Evolutionary conservation across 1,140 invertebrate species (phyloP).

Genomic region (Coptotermes formosanus): DNA sequence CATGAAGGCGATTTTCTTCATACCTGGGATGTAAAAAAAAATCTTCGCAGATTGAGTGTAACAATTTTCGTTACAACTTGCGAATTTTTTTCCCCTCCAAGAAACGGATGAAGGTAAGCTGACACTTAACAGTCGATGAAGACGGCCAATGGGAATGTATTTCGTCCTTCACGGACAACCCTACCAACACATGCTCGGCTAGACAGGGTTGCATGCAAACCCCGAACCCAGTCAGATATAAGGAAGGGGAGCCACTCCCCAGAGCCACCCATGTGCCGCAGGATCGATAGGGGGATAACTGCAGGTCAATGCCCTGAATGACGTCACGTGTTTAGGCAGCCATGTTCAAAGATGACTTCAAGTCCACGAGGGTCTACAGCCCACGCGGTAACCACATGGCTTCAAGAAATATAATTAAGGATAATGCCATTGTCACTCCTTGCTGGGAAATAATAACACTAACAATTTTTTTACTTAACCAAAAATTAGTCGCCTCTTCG

Average conservation of each 20-base stretch:
- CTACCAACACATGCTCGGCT: background rate
- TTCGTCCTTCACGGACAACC: background rate
- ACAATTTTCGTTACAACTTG: no score
- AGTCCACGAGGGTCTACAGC: background rate
- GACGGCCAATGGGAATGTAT: no score
- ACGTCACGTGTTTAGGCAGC: background rate
- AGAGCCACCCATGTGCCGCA: background rate
- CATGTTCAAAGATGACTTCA: background rate
- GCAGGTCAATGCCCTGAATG: background rate
- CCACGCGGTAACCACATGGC: slow-evolving; percentile 15
- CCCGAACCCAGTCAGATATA: background rate
- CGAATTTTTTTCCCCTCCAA: no score
- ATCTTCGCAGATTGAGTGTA: no score
- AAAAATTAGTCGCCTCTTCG: no score
- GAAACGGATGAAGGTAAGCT: no score
- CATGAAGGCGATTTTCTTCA: no score
- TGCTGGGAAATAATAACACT: background rate
- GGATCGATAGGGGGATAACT: slow-evolving; percentile 5
- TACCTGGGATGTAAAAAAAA: no score
- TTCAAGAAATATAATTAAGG: background rate
- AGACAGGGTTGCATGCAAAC: background rate
- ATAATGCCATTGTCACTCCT: background rate
- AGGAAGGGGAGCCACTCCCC: background rate
- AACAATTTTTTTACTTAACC: background rate
- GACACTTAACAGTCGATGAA: no score